These are phyloP conservation scores for Mionectes macconnelli DNA, from an alignment of 2,113 vertebrate genomes.

Conservation along the genomic window DNA sequence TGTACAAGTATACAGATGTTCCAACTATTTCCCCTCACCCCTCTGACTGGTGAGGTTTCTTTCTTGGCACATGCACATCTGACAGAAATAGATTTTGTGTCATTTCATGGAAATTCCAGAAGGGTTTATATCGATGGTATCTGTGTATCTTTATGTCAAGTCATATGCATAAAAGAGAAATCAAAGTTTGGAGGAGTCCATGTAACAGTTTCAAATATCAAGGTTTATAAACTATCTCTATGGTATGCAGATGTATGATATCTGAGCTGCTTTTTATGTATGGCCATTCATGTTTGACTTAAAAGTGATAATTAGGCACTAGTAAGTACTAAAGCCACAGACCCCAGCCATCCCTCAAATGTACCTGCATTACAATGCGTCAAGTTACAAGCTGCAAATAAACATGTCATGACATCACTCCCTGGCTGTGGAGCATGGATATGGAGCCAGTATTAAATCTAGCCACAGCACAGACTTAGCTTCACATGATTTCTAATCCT, in stretches of 20 bases:
- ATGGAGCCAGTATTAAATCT: neutral
- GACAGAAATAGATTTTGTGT: neutral
- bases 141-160: neutral
- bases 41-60: neutral
- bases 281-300: neutral
- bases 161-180: neutral
- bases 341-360: neutral
- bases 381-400: neutral
- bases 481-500: neutral
- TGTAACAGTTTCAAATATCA: neutral
- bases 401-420: neutral
- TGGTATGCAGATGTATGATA: neutral
- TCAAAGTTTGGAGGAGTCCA: neutral
- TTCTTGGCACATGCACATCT: neutral
- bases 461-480: neutral
- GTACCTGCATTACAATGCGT: neutral
- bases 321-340: conserved; percentile 9
- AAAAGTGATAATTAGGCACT: neutral
- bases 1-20: neutral
- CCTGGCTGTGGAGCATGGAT: neutral
- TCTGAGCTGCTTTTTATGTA: neutral
- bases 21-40: neutral
- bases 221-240: neutral
- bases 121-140: neutral
- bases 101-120: neutral